phyloP scores from a whole-genome alignment of 2,797 vertebrate genomes.

The Enteromius fasciolatus region DNA sequence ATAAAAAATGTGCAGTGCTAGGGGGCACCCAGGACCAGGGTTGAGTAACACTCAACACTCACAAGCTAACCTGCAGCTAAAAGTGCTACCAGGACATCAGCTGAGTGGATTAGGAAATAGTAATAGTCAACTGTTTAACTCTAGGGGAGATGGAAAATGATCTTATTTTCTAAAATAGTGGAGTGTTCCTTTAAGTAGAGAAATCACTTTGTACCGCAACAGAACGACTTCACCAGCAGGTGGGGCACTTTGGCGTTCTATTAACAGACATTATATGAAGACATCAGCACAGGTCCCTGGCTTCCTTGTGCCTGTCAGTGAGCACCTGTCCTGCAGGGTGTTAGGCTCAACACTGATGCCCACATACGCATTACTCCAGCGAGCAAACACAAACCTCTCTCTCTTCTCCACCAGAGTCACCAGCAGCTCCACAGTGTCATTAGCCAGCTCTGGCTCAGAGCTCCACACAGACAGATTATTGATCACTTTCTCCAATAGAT shows the following conservation, averaged over 20 bases:
- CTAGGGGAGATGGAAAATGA: no score
- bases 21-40: no score
- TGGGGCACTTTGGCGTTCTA: background rate
- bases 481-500: slow-evolving; percentile 98
- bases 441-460: slow-evolving; percentile 93
- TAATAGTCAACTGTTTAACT: no score
- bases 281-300: background rate
- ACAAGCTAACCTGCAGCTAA: no score
- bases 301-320: background rate
- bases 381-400: slow-evolving; percentile 84
- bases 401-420: slow-evolving; percentile 96
- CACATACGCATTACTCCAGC: background rate
- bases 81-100: no score
- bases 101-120: no score
- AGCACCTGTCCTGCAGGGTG: slow-evolving; percentile 10
- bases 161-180: no score
- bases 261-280: background rate
- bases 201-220: slow-evolving; percentile 6
- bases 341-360: background rate
- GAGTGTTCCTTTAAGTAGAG: background rate
- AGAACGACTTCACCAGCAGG: slow-evolving; percentile 52
- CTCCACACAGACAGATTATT: slow-evolving; percentile 98
- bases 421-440: slow-evolving; percentile 96
- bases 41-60: no score
- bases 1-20: no score